phyloP scores from a whole-genome alignment of 2,888 invertebrate species.

The Polydrusus tereticollis region DNA sequence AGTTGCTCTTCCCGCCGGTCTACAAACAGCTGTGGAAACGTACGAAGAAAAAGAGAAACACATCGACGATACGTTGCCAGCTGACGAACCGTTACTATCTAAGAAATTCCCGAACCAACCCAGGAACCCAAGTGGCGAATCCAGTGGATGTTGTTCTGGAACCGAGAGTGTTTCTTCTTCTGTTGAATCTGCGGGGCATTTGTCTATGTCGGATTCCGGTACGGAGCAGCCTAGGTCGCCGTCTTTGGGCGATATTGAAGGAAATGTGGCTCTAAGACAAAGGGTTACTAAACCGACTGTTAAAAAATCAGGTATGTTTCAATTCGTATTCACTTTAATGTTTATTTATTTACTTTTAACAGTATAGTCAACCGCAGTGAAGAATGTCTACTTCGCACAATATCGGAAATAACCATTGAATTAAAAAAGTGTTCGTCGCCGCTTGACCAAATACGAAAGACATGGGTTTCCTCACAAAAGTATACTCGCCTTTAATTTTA shows the following conservation, averaged over 20 bases:
- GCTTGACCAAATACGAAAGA: too few species aligned
- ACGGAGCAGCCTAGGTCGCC: slow-evolving; percentile 63
- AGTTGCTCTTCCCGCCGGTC: slow-evolving; percentile 33
- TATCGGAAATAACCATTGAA: too few species aligned
- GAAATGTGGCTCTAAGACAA: slow-evolving; percentile 57
- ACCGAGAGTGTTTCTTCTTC: slow-evolving; percentile 72
- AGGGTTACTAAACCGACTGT: slow-evolving; percentile 53
- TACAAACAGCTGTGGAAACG: slow-evolving; percentile 21
- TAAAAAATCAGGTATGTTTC: slow-evolving; percentile 49
- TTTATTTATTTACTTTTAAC: not conserved
- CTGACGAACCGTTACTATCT: slow-evolving; percentile 62
- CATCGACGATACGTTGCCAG: slow-evolving; percentile 55
- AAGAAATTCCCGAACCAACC: slow-evolving; percentile 53
- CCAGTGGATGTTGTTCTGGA: slow-evolving; percentile 72
- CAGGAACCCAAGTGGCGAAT: slow-evolving; percentile 61
- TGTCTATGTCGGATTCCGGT: slow-evolving; percentile 68
- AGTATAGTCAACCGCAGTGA: too few species aligned
- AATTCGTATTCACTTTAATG: not conserved
- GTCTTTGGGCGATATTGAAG: slow-evolving; percentile 52
- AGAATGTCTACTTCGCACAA: too few species aligned
- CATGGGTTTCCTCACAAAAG: too few species aligned
- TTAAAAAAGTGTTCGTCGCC: too few species aligned
- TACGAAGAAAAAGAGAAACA: slow-evolving; percentile 57
- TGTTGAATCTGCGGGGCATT: slow-evolving; percentile 69
- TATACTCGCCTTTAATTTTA: too few species aligned